These are phyloP conservation scores for Piprites chloris DNA, from an alignment of 2,113 vertebrate genomes.

Conservation along the genomic window DNA sequence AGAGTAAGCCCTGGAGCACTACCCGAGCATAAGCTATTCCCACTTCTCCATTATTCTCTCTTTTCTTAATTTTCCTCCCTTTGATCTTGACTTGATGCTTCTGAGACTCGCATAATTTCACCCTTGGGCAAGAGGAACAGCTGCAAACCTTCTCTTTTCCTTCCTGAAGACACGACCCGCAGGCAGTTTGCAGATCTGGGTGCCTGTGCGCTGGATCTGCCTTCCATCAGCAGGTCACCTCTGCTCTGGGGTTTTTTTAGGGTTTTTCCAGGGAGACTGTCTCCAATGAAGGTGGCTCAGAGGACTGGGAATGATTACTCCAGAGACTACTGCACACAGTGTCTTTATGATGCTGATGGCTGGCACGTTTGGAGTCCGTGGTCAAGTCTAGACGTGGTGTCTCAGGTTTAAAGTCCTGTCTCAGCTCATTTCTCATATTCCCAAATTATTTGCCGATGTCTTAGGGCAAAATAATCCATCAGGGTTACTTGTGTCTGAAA, in stretches of 20 bases:
- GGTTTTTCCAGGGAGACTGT: not conserved
- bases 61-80: not conserved
- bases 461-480: not conserved
- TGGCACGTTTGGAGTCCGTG: not conserved
- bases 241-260: not conserved
- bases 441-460: not conserved
- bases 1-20: not conserved
- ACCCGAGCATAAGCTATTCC: not conserved
- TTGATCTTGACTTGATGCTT: conserved; percentile 21
- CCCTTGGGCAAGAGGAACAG: not conserved
- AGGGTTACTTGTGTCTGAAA: not conserved
- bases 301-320: not conserved
- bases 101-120: not conserved
- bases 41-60: not conserved
- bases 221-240: not conserved
- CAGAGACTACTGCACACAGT: not conserved
- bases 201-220: not conserved
- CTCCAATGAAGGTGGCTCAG: not conserved
- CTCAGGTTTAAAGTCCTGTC: not conserved
- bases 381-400: no score
- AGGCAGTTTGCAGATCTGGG: not conserved
- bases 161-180: not conserved
- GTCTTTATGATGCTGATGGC: not conserved
- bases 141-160: not conserved
- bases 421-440: not conserved